These are phyloP conservation scores for Sebastes elongatus DNA, from an alignment of 2,797 vertebrate species.

Conservation along the genomic window DNA sequence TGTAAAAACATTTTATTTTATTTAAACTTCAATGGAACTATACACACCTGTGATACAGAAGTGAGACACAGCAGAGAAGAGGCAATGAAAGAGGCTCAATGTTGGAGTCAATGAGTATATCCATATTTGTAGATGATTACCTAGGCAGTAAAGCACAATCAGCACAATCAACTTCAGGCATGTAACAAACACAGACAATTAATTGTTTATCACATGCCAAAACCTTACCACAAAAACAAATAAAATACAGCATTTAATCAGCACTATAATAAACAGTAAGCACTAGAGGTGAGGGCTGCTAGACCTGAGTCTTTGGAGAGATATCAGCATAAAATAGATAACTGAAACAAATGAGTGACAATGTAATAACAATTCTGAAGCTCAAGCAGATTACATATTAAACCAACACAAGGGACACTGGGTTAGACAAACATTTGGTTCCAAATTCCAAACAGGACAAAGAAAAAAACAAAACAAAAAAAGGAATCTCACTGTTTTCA, in stretches of 20 bases:
- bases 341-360: no score
- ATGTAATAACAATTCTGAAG: no score
- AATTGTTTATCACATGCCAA: neutral
- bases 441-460: neutral
- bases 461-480: neutral
- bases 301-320: neutral
- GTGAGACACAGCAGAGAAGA: neutral
- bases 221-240: neutral
- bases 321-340: no score
- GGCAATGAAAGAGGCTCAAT: neutral
- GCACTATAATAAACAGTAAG: neutral
- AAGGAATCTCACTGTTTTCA: slow-evolving; percentile 16
- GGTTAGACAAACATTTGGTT: no score
- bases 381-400: no score
- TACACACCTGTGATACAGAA: slow-evolving; percentile 36
- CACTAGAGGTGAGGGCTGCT: neutral
- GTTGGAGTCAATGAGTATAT: neutral
- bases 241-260: neutral
- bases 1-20: no score
- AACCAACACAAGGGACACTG: no score
- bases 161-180: neutral
- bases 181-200: neutral
- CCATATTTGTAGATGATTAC: neutral
- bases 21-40: no score
- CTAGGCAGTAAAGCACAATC: no score